Base-by-base conservation (phyloP, 2,888 invertebrate species). In the Trimorus sp. region DNA sequence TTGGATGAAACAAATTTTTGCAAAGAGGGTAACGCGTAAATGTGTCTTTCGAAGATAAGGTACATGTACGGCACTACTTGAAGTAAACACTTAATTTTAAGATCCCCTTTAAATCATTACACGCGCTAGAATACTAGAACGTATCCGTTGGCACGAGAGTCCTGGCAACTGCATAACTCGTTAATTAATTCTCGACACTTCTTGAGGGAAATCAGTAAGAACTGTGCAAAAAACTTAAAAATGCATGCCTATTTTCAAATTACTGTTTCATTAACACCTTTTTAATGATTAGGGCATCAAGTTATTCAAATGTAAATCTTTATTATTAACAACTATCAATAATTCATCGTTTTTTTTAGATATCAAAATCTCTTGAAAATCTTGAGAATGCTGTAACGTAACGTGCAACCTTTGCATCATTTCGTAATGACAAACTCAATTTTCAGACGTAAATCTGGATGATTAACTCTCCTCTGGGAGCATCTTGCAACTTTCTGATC, bases 121-220 rank as follows among this genome's bases (percentile, higher is more conserved):
- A 38, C 79, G 73, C 54, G 54, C 1, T 45, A 36, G 68, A 26
- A 73, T n/a, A n/a, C 40, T 73, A 36, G 15, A 68, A 48, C 68
- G 48, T 68, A 16, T 73, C 68, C 42, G 6, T 3, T 49, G 68
- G 56, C 79, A 73, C 79, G 73, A 49, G 79, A 63, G 66, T 71
- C 40, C 65, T 68, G 16, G 49, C 36, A 51, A 36, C 58, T 77
- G 59, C 58, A 77, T 77, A 77, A 77, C 65, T 56, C 45, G 54
- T 68, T 63, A 77, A 69, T 62, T 63, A 56, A 70, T 58, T 63
- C 58, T 40, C 40, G 8, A 48, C 9, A 45, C 36, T 12, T 42
- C 14, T 51, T 14, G 26, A 48, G 11, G 49, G 51, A n/a, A 37
- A 59, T 62, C 26, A 26, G 48, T 7, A 38, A 42, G n/a, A 54